Evolutionary conservation across 2,113 vertebrate genomes (phyloP).

Genomic region (Lipophrys pholis): DNA sequence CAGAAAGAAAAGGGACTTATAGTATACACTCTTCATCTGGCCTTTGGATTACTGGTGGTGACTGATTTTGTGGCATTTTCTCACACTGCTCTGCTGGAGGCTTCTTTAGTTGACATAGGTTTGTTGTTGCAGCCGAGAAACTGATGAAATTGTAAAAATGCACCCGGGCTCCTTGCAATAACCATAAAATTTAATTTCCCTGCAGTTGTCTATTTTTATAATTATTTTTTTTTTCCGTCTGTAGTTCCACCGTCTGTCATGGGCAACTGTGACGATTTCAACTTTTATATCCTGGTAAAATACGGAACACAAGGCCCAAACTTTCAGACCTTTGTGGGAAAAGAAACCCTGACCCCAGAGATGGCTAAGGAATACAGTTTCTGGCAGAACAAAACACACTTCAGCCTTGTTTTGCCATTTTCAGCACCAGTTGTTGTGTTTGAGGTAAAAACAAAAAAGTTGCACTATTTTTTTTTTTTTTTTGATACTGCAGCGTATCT

Average conservation of each 20-base stretch:
- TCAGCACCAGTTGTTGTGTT: slow-evolving; percentile 22
- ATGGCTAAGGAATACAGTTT: slow-evolving; percentile 62
- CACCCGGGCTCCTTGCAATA: no score
- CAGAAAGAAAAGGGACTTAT: slow-evolving; percentile 40
- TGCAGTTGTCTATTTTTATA: no score
- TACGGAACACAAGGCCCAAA: slow-evolving; percentile 50
- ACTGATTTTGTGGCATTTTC: slow-evolving; percentile 61
- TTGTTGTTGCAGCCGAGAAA: neutral
- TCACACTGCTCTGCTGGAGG: slow-evolving; percentile 47
- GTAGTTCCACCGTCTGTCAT: slow-evolving; percentile 53
- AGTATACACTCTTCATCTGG: slow-evolving; percentile 58
- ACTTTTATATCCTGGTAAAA: slow-evolving; percentile 67
- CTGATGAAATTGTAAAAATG: no score
- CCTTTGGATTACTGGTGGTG: slow-evolving; percentile 68
- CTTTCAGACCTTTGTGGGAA: slow-evolving; percentile 67
- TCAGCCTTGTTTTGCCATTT: slow-evolving; percentile 66
- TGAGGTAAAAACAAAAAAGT: slow-evolving; percentile 54
- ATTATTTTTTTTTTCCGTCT: neutral
- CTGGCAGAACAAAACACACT: slow-evolving; percentile 69
- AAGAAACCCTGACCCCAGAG: slow-evolving; percentile 28
- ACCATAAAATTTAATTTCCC: no score
- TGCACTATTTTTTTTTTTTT: neutral
- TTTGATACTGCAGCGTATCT: neutral
- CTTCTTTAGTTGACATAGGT: slow-evolving; percentile 57
- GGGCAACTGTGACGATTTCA: slow-evolving; percentile 65